Conservation (phyloP, 2,888 invertebrate genomes). For the Ormyrus rosae region DNA sequence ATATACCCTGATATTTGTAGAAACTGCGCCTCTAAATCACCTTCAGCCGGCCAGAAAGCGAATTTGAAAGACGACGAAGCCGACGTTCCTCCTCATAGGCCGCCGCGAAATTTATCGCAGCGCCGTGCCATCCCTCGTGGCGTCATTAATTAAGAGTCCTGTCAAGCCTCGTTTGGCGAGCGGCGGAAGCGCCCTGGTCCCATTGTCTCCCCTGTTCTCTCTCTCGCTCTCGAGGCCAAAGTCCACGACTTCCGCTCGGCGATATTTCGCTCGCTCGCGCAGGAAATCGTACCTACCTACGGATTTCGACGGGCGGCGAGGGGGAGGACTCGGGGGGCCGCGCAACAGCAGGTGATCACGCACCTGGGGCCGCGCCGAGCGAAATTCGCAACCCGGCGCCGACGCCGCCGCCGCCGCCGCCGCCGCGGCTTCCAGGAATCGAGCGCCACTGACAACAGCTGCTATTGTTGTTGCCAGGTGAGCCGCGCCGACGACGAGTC, state of each 20-base stretch:
- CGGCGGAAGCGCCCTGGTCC: constrained; percentile 28
- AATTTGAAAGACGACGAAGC: constrained; percentile 24
- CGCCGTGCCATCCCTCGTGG: constrained; percentile 12
- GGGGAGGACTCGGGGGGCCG: background rate
- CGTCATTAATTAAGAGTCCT: constrained; percentile 45
- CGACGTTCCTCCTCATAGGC: constrained; percentile 15
- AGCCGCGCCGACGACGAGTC: background rate
- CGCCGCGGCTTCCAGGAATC: constrained; percentile 39
- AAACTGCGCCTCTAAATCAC: constrained; percentile 30
- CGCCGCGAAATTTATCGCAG: constrained; percentile 40
- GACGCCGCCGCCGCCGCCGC: constrained; percentile 67
- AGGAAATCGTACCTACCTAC: constrained; percentile 64
- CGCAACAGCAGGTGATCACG: constrained; percentile 69
- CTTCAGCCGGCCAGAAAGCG: background rate
- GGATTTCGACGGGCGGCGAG: constrained; percentile 61
- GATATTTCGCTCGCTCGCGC: constrained; percentile 63
- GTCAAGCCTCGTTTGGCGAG: constrained; percentile 40
- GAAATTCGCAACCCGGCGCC: constrained; percentile 62
- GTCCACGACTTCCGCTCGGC: constrained; percentile 64
- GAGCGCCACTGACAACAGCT: constrained; percentile 29
- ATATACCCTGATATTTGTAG: constrained; percentile 33
- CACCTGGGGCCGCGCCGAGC: constrained; percentile 64
- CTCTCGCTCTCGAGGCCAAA: constrained; percentile 35
- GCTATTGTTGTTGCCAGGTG: constrained; percentile 39
- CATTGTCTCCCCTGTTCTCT: constrained; percentile 43